Evolutionary conservation across 1,140 invertebrate genomes (phyloP).

Genomic region (Halictus rubicundus): DNA sequence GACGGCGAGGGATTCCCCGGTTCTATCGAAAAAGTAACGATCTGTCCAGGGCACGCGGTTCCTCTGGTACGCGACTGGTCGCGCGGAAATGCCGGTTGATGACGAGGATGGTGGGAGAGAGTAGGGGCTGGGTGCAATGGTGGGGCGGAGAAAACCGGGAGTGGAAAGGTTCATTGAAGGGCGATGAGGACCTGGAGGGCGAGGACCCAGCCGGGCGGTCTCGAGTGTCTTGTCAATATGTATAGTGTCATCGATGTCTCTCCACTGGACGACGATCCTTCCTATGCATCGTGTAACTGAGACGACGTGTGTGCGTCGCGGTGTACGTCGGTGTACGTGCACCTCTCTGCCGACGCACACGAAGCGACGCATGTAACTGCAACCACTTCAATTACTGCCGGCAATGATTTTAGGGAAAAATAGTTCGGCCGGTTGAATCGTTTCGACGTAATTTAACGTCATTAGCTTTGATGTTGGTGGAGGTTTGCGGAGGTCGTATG

Average conservation of each 20-base stretch:
- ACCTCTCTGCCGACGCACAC: too few species aligned
- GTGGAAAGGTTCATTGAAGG: conserved; percentile 38
- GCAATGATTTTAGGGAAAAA: too few species aligned
- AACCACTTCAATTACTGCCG: too few species aligned
- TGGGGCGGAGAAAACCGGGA: too few species aligned
- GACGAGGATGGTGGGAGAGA: background rate
- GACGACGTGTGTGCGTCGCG: background rate
- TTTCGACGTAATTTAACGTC: too few species aligned
- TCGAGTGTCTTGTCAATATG: conserved; percentile 79
- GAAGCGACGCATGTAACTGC: too few species aligned
- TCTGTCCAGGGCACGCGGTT: background rate
- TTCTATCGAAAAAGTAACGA: conserved; percentile 33
- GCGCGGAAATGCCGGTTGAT: background rate
- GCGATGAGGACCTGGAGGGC: conserved; percentile 56
- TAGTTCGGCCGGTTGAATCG: too few species aligned
- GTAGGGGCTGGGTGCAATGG: background rate
- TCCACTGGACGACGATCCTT: conserved; percentile 71
- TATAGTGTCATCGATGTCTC: conserved; percentile 79
- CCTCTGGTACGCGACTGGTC: conserved; percentile 43
- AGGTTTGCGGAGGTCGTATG: too few species aligned
- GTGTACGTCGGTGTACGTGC: background rate
- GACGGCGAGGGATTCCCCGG: background rate
- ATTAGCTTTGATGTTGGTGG: too few species aligned
- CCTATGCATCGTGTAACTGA: conserved; percentile 54
- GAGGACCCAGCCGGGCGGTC: conserved; percentile 67